Evolutionary conservation across 2,888 invertebrate species (phyloP).

Genomic region (Allophyes oxyacanthae): DNA sequence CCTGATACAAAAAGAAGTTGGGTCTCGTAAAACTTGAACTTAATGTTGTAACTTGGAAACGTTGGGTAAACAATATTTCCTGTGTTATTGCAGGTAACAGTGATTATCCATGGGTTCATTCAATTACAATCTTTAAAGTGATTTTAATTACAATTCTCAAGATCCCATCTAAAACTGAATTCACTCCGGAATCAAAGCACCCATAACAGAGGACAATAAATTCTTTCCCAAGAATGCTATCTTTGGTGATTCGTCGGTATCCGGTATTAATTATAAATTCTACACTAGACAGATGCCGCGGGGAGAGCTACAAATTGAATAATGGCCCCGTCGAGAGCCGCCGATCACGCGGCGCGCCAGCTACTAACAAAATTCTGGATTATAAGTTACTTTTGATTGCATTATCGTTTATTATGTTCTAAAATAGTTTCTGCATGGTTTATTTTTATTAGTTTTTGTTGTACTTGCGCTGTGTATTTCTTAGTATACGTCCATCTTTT

Average conservation of each 20-base stretch:
- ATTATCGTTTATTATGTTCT: background rate
- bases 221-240: slow-evolving; percentile 51
- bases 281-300: slow-evolving; percentile 32
- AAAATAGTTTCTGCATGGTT: too few relatives aligned
- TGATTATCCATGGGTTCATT: background rate
- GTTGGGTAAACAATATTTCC: too few relatives aligned
- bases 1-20: too few relatives aligned
- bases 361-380: slow-evolving; percentile 2
- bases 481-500: too few relatives aligned
- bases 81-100: too few relatives aligned
- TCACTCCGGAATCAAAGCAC: slow-evolving; percentile 13
- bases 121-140: background rate
- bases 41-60: too few relatives aligned
- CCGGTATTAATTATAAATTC: slow-evolving; percentile 52
- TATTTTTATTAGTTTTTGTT: too few relatives aligned
- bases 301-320: slow-evolving; percentile 60
- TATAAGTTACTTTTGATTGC: slow-evolving; percentile 7
- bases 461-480: too few relatives aligned
- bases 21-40: too few relatives aligned
- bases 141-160: background rate
- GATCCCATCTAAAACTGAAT: slow-evolving; percentile 3
- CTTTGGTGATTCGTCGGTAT: slow-evolving; percentile 43
- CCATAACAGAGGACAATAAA: slow-evolving; percentile 38
- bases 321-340: slow-evolving; percentile 55
- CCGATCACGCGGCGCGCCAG: slow-evolving; percentile 8